Base-by-base conservation (phyloP, 2,113 vertebrate genomes). In the Gobius niger region DNA sequence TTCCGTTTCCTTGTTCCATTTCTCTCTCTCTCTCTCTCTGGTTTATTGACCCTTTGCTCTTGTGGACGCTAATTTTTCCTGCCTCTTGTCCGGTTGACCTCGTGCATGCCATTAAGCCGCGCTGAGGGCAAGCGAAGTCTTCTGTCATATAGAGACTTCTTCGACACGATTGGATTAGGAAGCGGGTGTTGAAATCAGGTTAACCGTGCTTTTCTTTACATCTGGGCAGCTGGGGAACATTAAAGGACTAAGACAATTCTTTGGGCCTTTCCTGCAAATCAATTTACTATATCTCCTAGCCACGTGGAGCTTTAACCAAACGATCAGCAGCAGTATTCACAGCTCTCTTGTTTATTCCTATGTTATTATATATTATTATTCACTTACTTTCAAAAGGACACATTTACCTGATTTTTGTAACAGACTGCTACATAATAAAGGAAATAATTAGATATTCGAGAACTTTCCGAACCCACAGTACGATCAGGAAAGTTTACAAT, bases 151-250 rank as follows among this genome's bases (percentile, higher is more conserved):
- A 89, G 88, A 72, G 88, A 90, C 86, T 83, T 85, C 71, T 60
- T 77, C 88, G 49, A 87, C 89, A 87, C 87, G 87, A 92, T 92
- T 93, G 90, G 86, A 90, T 90, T 91, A 91, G 85, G 81, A 89
- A 54, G 87, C 88, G 89, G 91, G 90, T 87, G 90, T 84, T 86
- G 88, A 93, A 93, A 93, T 92, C 88, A 90, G 88, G 91, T 93
- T 93, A 90, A 75, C 85, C 47, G 80, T 82, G 88, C 72, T 91
- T 19, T 83, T 85, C 88, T 91, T 92, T 92, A 91, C 91, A 91
- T 92, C 91, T 93, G 89, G 87, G 91, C 85, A 91, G 83, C 88
- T 87, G 69, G 82, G 87, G 63, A 90, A 89, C 89, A 92, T 92
- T 91, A 92, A 91, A 91, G 86, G 88, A 85, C 82, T 75, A 89